Percentiles rank a stretch among this genome's conserved stretches.
phyloP scores from a whole-genome alignment of 53 echinoderm and acorn worm genomes.

The Paracentrotus lividus region DNA sequence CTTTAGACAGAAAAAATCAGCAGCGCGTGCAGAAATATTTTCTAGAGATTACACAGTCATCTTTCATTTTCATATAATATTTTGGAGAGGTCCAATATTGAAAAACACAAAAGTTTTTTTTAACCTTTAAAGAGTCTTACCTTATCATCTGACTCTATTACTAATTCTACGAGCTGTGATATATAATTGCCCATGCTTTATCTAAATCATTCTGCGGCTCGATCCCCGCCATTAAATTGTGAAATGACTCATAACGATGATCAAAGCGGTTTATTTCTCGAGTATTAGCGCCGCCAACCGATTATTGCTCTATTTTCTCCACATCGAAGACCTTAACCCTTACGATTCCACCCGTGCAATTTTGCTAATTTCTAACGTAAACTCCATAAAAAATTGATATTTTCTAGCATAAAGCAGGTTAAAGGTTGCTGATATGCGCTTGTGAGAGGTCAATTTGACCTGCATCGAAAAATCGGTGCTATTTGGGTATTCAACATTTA shows the following conservation, averaged over 20 bases:
- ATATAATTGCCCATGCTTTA: neutral
- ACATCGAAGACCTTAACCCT: neutral
- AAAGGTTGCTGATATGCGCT: neutral
- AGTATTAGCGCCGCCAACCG: neutral
- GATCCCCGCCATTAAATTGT: neutral
- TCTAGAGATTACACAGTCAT: no score
- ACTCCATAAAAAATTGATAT: no score
- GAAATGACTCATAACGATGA: slow-evolving; percentile 37
- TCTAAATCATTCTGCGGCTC: neutral
- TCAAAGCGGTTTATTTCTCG: slow-evolving; percentile 19
- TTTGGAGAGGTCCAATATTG: neutral
- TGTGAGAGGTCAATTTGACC: neutral
- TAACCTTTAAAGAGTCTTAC: neutral
- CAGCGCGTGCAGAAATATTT: neutral
- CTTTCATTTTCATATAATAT: neutral
- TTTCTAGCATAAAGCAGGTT: no score
- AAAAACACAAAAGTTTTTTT: neutral
- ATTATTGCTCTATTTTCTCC: neutral
- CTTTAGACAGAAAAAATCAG: neutral
- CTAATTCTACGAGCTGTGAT: neutral
- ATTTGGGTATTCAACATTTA: no score
- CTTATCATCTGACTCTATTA: neutral
- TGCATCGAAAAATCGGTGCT: no score
- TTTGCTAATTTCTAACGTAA: no score
- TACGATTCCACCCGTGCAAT: no score